Conservation (phyloP, 2,888 invertebrate species). For the Synergus umbraculus region DNA sequence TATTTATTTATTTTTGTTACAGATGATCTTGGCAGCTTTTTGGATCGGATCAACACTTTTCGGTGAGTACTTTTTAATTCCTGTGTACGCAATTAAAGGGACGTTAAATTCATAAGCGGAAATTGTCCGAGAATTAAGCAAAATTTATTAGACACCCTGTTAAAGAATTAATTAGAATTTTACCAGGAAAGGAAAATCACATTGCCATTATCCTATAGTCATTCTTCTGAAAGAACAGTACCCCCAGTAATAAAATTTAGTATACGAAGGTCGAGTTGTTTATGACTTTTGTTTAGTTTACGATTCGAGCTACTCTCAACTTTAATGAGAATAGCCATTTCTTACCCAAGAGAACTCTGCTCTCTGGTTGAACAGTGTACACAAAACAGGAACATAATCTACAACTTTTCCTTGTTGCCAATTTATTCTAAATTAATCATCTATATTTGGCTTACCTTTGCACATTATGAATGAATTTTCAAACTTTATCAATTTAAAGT, state of each 20-base stretch:
- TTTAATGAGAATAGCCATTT: constrained; percentile 23
- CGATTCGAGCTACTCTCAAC: constrained; percentile 10
- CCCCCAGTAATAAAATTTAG: constrained; percentile 23
- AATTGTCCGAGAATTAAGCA: too few relatives aligned
- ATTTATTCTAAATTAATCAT: neutral
- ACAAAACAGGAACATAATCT: constrained; percentile 20
- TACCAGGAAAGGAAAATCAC: neutral
- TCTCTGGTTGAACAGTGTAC: neutral
- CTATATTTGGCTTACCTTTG: neutral
- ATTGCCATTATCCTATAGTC: neutral
- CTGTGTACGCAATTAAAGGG: too few relatives aligned
- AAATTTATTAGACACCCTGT: too few relatives aligned
- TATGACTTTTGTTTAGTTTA: constrained; percentile 28
- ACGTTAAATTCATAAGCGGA: too few relatives aligned
- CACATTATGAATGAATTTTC: neutral
- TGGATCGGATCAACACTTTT: too few relatives aligned
- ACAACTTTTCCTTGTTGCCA: constrained; percentile 4
- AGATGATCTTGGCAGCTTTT: too few relatives aligned
- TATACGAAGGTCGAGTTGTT: neutral
- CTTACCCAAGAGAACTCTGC: neutral
- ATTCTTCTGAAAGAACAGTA: neutral
- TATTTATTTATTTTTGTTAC: too few relatives aligned
- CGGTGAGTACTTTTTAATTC: too few relatives aligned
- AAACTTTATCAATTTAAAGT: constrained; percentile 23
- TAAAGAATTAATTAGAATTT: neutral